Percentiles rank a stretch among this genome's conserved stretches.
Conservation (phyloP, 2,888 invertebrate species). For the Fragum whitleyi region DNA sequence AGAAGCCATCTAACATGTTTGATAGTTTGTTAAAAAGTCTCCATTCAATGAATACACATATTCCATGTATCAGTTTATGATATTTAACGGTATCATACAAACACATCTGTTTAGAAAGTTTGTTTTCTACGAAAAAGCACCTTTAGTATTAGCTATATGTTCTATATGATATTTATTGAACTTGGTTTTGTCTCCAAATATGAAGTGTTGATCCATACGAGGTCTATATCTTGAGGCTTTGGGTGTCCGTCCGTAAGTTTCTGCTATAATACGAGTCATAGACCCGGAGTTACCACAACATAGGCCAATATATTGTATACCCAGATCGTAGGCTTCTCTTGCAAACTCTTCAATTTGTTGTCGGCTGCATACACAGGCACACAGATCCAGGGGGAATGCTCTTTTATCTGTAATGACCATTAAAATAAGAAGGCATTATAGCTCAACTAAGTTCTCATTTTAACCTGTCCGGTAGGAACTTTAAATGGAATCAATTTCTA, state of each 20-base stretch:
- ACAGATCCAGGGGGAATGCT: slow-evolving; percentile 74
- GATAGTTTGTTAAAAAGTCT: no score
- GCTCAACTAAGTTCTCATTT: no score
- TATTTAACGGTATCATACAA: no score
- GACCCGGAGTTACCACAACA: slow-evolving; percentile 80
- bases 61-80: no score
- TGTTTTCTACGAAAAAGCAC: not conserved
- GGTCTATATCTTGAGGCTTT: slow-evolving; percentile 71
- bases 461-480: no score
- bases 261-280: slow-evolving; percentile 73
- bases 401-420: slow-evolving; percentile 65
- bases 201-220: slow-evolving; percentile 64
- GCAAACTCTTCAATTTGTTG: slow-evolving; percentile 75
- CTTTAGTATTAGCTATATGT: not conserved
- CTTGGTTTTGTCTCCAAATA: slow-evolving; percentile 30
- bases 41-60: no score
- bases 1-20: no score
- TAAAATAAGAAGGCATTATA: no score
- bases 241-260: slow-evolving; percentile 71
- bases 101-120: no score
- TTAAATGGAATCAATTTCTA: no score
- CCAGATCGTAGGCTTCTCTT: slow-evolving; percentile 69
- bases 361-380: slow-evolving; percentile 64
- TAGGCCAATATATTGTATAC: slow-evolving; percentile 79
- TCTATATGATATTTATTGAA: slow-evolving; percentile 17